These are phyloP conservation scores for Leuciscus waleckii DNA, from an alignment of 2,797 vertebrate species.

Conservation along the genomic window DNA sequence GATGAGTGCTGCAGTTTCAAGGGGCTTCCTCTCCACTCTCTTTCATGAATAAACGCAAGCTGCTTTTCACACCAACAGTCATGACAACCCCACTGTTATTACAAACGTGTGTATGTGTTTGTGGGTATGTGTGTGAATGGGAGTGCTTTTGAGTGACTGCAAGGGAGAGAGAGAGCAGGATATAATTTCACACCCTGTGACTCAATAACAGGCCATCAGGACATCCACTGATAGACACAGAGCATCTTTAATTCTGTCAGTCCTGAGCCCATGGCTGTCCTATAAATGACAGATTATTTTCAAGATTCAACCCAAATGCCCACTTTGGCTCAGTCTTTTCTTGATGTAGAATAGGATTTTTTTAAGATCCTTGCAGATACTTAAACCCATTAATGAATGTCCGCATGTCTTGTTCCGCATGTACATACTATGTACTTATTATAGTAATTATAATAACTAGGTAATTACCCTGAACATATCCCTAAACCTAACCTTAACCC, in stretches of 20 bases:
- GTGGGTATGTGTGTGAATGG: conserved; percentile 23
- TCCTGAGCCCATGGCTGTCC: neutral
- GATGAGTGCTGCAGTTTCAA: neutral
- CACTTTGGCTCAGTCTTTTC: neutral
- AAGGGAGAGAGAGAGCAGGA: conserved; percentile 66
- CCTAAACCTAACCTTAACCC: neutral
- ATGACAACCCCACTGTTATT: conserved; percentile 32
- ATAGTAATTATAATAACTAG: neutral
- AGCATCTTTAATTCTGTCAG: conserved; percentile 27
- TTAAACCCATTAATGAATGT: neutral
- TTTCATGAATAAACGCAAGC: conserved; percentile 17
- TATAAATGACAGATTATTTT: conserved; percentile 34
- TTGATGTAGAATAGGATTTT: neutral
- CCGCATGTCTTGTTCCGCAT: neutral
- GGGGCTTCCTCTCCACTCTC: neutral
- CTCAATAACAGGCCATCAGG: conserved; percentile 66
- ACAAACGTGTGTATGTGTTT: conserved; percentile 20
- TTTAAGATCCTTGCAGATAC: neutral
- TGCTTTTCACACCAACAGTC: conserved; percentile 18
- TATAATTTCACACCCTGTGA: conserved; percentile 75
- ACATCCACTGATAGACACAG: neutral
- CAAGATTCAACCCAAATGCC: neutral
- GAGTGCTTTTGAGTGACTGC: conserved; percentile 33
- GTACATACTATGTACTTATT: too few relatives aligned
- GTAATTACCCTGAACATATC: too few relatives aligned